Evolutionary conservation across 2,888 invertebrate genomes (phyloP).

Genomic region (Cancer borealis): DNA sequence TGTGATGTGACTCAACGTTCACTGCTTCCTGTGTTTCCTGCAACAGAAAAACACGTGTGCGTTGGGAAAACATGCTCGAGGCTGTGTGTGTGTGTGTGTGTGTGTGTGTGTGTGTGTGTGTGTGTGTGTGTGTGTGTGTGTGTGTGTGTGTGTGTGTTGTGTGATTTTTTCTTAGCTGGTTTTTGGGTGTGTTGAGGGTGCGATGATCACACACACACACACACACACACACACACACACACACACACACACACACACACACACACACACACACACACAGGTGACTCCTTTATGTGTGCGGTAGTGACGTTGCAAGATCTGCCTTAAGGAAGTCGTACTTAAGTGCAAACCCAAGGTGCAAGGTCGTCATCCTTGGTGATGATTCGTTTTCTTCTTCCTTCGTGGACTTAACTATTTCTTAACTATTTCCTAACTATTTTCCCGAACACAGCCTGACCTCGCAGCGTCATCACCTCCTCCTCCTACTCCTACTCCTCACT

Average conservation of each 20-base stretch:
- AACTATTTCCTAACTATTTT: background rate
- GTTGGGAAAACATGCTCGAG: too few relatives aligned
- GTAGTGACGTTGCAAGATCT: too few relatives aligned
- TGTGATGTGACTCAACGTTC: background rate
- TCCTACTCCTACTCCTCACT: too few relatives aligned
- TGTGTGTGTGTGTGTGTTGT: background rate
- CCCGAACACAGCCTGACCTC: background rate
- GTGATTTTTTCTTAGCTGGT: too few relatives aligned
- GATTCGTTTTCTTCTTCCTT: background rate
- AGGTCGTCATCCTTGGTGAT: background rate
- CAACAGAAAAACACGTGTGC: too few relatives aligned
- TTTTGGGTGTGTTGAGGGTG: too few relatives aligned
- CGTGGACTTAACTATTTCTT: background rate
- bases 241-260: constrained; percentile 40
- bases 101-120: constrained; percentile 15
- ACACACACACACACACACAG: too few relatives aligned
- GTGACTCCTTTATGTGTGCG: too few relatives aligned
- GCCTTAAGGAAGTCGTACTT: too few relatives aligned
- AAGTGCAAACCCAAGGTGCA: too few relatives aligned
- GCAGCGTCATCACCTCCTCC: background rate
- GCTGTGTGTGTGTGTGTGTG: too few relatives aligned
- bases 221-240: constrained; percentile 43
- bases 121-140: constrained; percentile 8
- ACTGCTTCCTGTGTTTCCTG: too few relatives aligned
- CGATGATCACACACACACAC: background rate